These are phyloP conservation scores for Buceros bicornis DNA, from an alignment of 2,797 vertebrate genomes.

Conservation along the genomic window DNA sequence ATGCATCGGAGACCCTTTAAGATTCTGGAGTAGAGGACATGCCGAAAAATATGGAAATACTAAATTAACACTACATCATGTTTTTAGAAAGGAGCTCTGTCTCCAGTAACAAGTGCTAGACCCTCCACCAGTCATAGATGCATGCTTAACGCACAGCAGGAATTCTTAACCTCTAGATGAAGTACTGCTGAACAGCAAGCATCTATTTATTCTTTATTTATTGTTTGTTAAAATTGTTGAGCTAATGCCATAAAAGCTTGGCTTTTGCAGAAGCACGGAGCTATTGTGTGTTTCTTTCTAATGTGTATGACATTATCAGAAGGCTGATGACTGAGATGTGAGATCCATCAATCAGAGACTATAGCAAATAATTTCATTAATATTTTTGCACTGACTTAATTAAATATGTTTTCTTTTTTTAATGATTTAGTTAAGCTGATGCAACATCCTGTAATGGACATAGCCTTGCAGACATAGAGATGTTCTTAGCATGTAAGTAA, in stretches of 20 bases:
- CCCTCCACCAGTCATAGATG: not conserved
- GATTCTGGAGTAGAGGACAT: not conserved
- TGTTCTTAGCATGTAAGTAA: not conserved
- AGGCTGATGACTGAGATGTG: not conserved
- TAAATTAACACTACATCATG: not conserved
- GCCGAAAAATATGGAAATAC: not conserved
- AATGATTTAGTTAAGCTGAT: constrained; percentile 44
- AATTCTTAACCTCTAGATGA: not conserved
- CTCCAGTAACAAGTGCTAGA: not conserved
- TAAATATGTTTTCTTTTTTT: not conserved
- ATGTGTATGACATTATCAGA: fast-evolving
- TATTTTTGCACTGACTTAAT: constrained; percentile 35
- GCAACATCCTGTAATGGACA: constrained; percentile 35
- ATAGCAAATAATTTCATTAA: not conserved
- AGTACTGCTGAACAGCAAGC: not conserved
- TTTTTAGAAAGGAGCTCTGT: not conserved
- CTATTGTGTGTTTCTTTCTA: not conserved
- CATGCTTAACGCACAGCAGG: not conserved
- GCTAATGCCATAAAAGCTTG: not conserved
- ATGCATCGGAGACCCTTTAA: not conserved
- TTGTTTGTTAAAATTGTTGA: not conserved
- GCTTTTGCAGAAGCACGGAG: not conserved
- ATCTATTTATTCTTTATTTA: not conserved
- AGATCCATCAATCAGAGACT: not conserved
- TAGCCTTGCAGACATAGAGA: not conserved